Evolutionary conservation across 2,797 vertebrate genomes (phyloP).

Genomic region (Sitta carolinensis): DNA sequence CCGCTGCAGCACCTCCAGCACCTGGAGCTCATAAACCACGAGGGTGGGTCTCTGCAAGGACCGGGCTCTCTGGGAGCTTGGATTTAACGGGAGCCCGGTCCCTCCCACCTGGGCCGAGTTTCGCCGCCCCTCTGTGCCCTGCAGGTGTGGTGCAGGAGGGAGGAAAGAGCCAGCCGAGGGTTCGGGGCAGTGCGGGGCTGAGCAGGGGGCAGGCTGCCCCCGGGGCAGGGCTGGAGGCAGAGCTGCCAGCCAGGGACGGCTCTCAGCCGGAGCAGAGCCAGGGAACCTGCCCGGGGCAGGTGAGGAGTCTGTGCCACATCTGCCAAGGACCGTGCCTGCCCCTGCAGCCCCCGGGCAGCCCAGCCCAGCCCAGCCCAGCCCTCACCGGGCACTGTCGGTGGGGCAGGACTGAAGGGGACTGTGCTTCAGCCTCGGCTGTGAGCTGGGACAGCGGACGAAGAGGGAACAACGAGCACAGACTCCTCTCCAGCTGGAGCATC

Average conservation of each 20-base stretch:
- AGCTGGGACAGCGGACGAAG: not conserved
- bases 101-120: conserved; percentile 68
- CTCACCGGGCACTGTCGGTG: rapidly evolving
- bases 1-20: not conserved
- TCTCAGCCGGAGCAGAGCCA: not conserved
- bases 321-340: not conserved
- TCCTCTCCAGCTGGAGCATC: not conserved
- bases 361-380: not conserved
- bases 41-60: conserved; percentile 1
- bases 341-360: not conserved
- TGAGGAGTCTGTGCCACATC: not conserved
- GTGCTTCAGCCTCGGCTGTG: not conserved
- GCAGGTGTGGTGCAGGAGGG: not conserved
- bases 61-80: not conserved
- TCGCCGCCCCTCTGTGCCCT: not conserved
- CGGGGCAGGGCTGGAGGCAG: not conserved
- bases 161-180: not conserved
- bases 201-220: not conserved
- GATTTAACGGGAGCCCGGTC: conserved; percentile 50
- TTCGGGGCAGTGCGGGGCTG: not conserved
- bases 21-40: not conserved
- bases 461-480: too few species aligned
- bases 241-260: not conserved
- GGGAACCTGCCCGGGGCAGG: not conserved
- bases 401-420: not conserved